phyloP scores from a whole-genome alignment of 2,797 vertebrate genomes.

The Neopelma chrysocephalum region DNA sequence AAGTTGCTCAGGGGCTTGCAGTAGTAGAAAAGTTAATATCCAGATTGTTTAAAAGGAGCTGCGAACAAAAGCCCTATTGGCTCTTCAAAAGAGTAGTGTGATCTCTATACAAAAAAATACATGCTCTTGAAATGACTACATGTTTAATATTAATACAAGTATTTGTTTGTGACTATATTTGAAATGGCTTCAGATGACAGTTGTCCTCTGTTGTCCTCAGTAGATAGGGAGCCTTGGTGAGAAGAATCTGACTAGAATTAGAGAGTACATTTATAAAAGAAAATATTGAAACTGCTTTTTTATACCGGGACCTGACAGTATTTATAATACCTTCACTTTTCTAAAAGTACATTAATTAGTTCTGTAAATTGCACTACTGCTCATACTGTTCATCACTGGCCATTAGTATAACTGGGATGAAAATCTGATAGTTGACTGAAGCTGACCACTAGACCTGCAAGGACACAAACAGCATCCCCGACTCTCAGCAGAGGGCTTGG shows the following conservation, averaged over 20 bases:
- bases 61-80: constrained; percentile 31
- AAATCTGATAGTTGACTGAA: not conserved
- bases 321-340: not conserved
- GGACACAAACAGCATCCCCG: not conserved
- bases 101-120: not conserved
- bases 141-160: constrained; percentile 53
- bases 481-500: not conserved
- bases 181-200: constrained; percentile 21
- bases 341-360: not conserved
- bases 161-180: constrained; percentile 50
- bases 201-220: constrained; percentile 41
- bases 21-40: constrained; percentile 50
- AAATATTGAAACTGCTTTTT: constrained; percentile 28
- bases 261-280: not conserved
- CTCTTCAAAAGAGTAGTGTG: constrained; percentile 45
- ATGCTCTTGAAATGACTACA: not conserved
- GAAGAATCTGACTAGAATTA: constrained; percentile 17
- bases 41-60: constrained; percentile 32
- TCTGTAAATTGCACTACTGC: not conserved
- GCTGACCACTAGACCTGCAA: not conserved
- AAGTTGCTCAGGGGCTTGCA: not conserved
- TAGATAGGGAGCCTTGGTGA: not conserved
- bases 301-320: not conserved
- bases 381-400: not conserved
- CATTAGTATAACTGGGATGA: not conserved